These are phyloP conservation scores for Luidia sarsii DNA, from an alignment of 53 echinoderm and acorn worm genomes.

Conservation along the genomic window DNA sequence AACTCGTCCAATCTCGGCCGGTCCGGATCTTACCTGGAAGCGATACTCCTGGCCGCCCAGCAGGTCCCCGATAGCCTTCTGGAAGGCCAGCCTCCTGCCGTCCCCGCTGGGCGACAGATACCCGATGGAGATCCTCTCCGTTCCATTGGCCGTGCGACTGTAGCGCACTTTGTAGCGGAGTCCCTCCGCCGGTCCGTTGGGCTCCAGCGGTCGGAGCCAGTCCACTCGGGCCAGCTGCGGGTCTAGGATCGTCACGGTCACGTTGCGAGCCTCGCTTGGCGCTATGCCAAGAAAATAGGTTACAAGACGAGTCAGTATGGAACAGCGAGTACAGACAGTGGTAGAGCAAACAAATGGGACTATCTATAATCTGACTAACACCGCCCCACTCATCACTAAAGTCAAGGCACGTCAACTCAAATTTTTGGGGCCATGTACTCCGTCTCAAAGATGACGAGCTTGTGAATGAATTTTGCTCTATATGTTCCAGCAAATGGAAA, in stretches of 20 bases:
- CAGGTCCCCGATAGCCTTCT: background rate
- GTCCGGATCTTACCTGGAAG: slow-evolving; percentile 51
- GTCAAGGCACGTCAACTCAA: too few relatives aligned
- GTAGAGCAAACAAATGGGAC: too few relatives aligned
- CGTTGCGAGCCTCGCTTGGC: slow-evolving; percentile 62
- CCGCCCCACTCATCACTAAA: too few relatives aligned
- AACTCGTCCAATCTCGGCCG: too few relatives aligned
- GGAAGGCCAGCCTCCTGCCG: background rate
- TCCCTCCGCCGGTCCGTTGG: slow-evolving; percentile 65
- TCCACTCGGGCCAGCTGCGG: slow-evolving; percentile 38
- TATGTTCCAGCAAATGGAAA: too few relatives aligned
- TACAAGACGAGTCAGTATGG: too few relatives aligned
- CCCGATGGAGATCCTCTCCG: background rate
- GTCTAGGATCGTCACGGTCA: slow-evolving; percentile 48
- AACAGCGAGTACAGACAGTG: too few relatives aligned
- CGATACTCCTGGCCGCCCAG: slow-evolving; percentile 18
- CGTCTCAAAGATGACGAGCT: too few relatives aligned
- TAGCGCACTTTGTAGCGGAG: slow-evolving; percentile 60
- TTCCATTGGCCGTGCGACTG: background rate
- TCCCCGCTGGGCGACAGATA: background rate
- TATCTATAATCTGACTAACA: too few relatives aligned
- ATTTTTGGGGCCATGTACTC: too few relatives aligned
- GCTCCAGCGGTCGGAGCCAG: slow-evolving; percentile 69
- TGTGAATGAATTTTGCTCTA: too few relatives aligned
- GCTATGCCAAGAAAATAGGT: too few relatives aligned